Base-by-base conservation (phyloP, 2,797 vertebrate genomes). In the Chaetodon trifasciatus region DNA sequence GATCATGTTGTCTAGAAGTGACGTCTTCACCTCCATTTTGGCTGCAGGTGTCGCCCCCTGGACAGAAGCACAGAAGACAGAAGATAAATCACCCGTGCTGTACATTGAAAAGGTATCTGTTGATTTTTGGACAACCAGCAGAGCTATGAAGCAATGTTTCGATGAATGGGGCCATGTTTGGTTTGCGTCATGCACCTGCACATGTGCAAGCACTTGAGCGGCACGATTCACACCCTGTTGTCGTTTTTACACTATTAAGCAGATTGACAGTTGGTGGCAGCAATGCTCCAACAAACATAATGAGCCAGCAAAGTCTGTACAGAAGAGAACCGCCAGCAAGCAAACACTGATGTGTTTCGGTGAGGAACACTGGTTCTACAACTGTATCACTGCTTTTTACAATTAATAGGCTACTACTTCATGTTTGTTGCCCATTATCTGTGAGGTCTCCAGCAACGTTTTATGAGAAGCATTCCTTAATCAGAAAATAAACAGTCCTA, bases 1-100 rank as follows among this genome's bases (percentile, higher is more conserved):
- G 28, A 99, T 99, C 98, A 99, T 99, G 88, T 99, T 97, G 69
- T 99, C 98, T 44, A 99, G 95, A 92, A 99, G 97, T 7, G 98
- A 99, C 0, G 97, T 99, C 91, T 99, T 99, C 92, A 97, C 98
- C 95, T 99, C 98, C 97, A 98, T 99, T 89, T 97, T 98, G 94
- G 96, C 95, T 96, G 97, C 95, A 76, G 90, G 77, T 94, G 76
- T 82, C 76, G 68, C 72, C 92, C 91, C 89, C 93, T 94, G 81
- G 24, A 83, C 13, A 88, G 17, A 80, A 69, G 76, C 0, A 79
- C 4, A 78, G 9, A 81, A 4, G 3, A 70, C 75, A 13, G 2
- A 21, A 81, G n/a, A 57, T 3, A 64, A n/a, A 46, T 86, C 5
- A 78, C 47, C 56, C 50, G 68, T 3, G 46, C 11, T 65, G 44